Evolutionary conservation across 2,888 invertebrate species (phyloP), one percentile per base, ranked within the genome.

Genomic region (Heliconius hortense): DNA sequence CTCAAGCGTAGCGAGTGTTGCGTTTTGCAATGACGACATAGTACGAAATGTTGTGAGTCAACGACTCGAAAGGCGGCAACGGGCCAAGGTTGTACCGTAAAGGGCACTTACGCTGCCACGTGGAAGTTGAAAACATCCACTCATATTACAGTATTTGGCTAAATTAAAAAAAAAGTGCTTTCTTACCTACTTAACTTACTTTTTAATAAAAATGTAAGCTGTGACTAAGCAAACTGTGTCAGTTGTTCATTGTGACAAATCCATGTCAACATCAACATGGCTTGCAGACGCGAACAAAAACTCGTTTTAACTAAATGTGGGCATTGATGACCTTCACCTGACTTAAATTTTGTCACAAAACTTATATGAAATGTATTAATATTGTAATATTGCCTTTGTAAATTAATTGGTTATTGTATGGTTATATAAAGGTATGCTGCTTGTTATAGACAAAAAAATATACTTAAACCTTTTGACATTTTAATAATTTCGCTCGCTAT

Each of bases 41-140:
- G 31, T 35, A 74, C 69, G 59, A 60, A 66, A 72, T 39, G 59
- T 53, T 64, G 75, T 79, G 80, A 82, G 81, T 81, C 81, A 82
- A 82, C 81, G 81, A 78, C 80, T 77, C 70, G 75, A 87, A 86
- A 87, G 84, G 81, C 82, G 82, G 77, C 78, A 83, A 63, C 80
- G 68, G 84, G 87, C 83, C 88, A 88, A 88, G 87, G 88, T 85
- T 84, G 81, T 70, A 74, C 24, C n/a, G 70, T 72, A 87, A 86
- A 86, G 83, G 82, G 83, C 81, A 80, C 64, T 62, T 53, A 31
- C n/a, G 31, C n/a, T 69, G 35, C 56, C 31, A 24, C 31, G 26
- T 73, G 26, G 39, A 60, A 71, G 39, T 62, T 31, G 4, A 13
- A 56, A 69, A 13, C n/a, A n/a, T 31, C 18, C 13, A 60, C 21